phyloP scores from a whole-genome alignment of 2,888 invertebrate genomes.

The Thereva nobilitata region DNA sequence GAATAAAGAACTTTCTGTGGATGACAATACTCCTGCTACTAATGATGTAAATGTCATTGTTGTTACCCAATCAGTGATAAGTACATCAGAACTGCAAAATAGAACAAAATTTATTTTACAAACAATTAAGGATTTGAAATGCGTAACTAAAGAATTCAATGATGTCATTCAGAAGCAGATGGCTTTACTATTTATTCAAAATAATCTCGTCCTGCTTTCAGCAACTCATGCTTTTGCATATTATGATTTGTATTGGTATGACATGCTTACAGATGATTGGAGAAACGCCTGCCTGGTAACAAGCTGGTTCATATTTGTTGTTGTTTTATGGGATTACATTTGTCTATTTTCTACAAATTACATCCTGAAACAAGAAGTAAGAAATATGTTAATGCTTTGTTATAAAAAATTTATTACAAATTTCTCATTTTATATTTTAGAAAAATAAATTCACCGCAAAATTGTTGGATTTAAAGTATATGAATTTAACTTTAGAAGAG shows the following conservation, averaged over 20 bases:
- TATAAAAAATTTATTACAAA: no score
- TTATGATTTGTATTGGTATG: constrained; percentile 2
- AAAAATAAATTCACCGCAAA: no score
- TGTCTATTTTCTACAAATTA: background rate
- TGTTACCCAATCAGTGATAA: background rate
- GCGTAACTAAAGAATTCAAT: background rate
- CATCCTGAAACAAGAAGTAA: background rate
- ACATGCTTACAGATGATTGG: background rate
- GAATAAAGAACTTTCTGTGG: no score
- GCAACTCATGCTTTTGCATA: background rate
- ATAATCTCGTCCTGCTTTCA: background rate
- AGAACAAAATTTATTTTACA: background rate
- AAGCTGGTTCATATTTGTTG: background rate
- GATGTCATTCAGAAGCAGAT: constrained; percentile 3
- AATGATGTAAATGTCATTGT: background rate
- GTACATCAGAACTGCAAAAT: background rate
- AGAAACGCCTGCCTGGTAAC: background rate
- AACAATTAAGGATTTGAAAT: background rate
- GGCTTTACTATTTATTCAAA: background rate
- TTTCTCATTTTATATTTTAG: no score
- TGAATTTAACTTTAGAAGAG: no score
- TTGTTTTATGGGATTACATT: constrained; percentile 4
- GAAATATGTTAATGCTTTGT: background rate
- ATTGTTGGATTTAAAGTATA: no score
- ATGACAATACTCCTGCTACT: background rate